Conservation (phyloP, 2,797 vertebrate species). For the Alauda arvensis region DNA sequence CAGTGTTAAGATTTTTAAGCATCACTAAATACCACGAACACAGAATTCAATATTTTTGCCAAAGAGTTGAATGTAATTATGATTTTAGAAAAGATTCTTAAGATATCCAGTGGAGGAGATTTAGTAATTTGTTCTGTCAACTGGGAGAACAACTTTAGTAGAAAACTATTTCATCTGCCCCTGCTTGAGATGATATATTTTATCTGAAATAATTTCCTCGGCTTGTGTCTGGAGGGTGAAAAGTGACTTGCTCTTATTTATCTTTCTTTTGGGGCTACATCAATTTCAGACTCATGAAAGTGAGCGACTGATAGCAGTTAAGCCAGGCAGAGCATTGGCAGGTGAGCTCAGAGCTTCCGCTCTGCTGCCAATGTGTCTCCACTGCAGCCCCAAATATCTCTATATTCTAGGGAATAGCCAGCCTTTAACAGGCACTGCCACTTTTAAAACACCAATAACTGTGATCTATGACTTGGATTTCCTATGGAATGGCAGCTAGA, state of each 20-base stretch:
- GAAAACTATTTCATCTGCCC: conserved; percentile 68
- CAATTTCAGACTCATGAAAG: conserved; percentile 71
- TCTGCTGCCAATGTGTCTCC: neutral
- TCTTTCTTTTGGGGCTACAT: conserved; percentile 70
- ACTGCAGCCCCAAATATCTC: neutral
- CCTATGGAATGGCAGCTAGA: conserved; percentile 28
- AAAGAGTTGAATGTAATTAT: conserved; percentile 17
- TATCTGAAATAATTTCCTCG: conserved; percentile 71
- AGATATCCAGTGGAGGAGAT: conserved; percentile 35
- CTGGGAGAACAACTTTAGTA: conserved; percentile 52
- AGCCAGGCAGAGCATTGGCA: conserved; percentile 47
- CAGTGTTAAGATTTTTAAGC: neutral
- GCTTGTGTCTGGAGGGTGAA: conserved; percentile 70
- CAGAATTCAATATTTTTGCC: neutral
- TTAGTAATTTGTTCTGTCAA: conserved; percentile 56
- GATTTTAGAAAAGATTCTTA: conserved; percentile 53
- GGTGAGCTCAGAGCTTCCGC: conserved; percentile 37
- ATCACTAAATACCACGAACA: neutral
- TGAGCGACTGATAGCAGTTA: conserved; percentile 66
- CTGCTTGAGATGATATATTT: conserved; percentile 71
- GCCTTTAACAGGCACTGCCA: conserved; percentile 28
- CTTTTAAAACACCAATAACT: conserved; percentile 46
- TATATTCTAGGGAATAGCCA: conserved; percentile 23
- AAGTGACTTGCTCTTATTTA: conserved; percentile 73
- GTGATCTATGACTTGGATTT: conserved; percentile 52